Evolutionary conservation across 2,113 vertebrate genomes (phyloP), one percentile per base, ranked within the genome.

Genomic region (Dermatemys mawii): DNA sequence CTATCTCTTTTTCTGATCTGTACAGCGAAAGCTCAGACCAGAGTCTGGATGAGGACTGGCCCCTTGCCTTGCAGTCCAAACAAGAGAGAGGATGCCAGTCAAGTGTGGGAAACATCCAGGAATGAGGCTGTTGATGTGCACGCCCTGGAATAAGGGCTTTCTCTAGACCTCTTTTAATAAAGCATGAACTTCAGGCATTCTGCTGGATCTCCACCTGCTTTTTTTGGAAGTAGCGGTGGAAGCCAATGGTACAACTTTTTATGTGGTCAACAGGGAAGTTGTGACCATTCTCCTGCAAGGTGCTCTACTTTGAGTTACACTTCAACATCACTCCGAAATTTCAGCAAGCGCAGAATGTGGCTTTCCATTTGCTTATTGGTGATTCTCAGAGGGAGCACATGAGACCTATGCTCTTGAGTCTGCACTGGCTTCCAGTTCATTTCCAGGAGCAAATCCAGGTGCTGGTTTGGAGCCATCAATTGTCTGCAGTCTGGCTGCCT

Each of bases 1-100:
- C 46, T 82, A 67, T 44, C 29, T 54, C 85, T 53, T 78, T 35
- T 4, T 63, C 73, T 46, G 60, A 4, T 80, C 11, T 0, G 0
- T 76, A 75, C n/a, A 70, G 41, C 44, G 88, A 57, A 84, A 67
- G 41, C 5, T 10, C 13, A 46, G 73, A 46, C 11, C 24, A 75
- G 73, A 46, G 26, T 12, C 41, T 46, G 24, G 41, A 41, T 41
- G 70, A 75, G 38, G 73, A 75, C 41, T 75, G 73, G 73, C 41
- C 24, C 38, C n/a, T 27, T 90, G 16, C 54, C 2, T 1, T 54
- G 84, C 2, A 1, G 1, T 87, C 48, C 12, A 35, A 90, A 60
- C 88, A 78, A 55, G 60, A 44, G 9, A 44, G 0, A 38, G 44
- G 50, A 60, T 54, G 49, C 13, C 0, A 1, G 1, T 53, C 82